Conservation (phyloP, 2,888 invertebrate species). For the Andrena marginata region DNA sequence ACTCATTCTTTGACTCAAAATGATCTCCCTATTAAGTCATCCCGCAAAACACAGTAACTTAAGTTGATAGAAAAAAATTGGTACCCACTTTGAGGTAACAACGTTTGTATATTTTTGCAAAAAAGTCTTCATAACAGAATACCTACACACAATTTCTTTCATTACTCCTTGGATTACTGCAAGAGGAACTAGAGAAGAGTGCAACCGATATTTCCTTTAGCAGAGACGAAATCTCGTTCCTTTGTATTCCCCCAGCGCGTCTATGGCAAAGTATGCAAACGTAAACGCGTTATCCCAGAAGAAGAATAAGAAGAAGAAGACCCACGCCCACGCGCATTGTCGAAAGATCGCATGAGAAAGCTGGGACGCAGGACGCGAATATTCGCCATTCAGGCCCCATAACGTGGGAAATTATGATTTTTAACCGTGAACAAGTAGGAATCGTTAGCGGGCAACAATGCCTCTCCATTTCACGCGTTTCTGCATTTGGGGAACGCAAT, state of each 20-base stretch:
- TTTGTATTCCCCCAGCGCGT: conserved; percentile 2
- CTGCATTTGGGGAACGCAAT: conserved; percentile 50
- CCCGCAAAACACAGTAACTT: no score
- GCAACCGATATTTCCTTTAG: neutral
- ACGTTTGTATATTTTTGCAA: no score
- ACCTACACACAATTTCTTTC: no score
- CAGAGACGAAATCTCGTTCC: neutral
- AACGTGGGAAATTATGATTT: conserved; percentile 66
- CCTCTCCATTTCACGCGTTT: conserved; percentile 62
- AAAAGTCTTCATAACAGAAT: no score
- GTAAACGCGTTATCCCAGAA: conserved; percentile 8
- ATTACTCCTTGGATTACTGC: no score
- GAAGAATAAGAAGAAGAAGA: conserved; percentile 21
- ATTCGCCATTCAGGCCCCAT: conserved; percentile 36
- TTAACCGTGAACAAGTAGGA: conserved; percentile 33
- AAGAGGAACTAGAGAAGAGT: neutral
- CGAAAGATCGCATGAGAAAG: conserved; percentile 54
- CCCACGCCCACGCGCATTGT: conserved; percentile 34
- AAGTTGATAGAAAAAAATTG: no score
- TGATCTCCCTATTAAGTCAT: no score
- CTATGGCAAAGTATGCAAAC: conserved; percentile 2
- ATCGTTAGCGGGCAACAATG: conserved; percentile 55
- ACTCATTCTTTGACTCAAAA: no score
- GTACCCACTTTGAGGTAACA: no score
- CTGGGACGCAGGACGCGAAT: conserved; percentile 16